A percentile compares a stretch with the other conserved stretches of the same genome.
phyloP scores from a whole-genome alignment of 2,888 invertebrate genomes.

The Tachina fera region DNA sequence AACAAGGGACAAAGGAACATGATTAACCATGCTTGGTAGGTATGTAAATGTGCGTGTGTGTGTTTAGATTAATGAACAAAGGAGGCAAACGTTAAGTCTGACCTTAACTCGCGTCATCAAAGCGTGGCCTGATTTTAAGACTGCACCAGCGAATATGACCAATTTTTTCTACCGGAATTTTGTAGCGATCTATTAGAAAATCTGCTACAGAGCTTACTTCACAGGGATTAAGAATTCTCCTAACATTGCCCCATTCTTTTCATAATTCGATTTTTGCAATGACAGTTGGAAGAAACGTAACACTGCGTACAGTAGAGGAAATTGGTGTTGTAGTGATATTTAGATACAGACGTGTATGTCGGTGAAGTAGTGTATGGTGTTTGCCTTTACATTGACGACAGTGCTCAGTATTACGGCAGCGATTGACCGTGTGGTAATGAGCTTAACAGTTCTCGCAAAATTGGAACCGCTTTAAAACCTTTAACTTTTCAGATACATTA shows the following conservation, averaged over 20 bases:
- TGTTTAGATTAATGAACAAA: no score
- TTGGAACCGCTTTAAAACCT: not conserved
- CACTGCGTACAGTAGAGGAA: not conserved
- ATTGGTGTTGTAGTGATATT: not conserved
- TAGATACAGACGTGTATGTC: not conserved
- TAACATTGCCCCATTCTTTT: not conserved
- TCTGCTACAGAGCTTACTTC: no score
- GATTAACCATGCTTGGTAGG: no score
- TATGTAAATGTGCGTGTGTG: no score
- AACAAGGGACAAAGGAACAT: no score
- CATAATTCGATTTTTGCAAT: not conserved
- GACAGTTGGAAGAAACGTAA: not conserved
- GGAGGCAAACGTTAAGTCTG: no score
- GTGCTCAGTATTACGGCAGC: conserved; percentile 5
- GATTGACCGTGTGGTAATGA: not conserved
- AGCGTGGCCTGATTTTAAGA: not conserved
- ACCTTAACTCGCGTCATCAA: not conserved
- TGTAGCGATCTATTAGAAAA: no score
- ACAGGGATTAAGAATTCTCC: no score
- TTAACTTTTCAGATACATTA: not conserved
- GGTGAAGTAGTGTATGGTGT: not conserved
- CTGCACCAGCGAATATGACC: not conserved
- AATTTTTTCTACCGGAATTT: not conserved
- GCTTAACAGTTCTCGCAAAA: conserved; percentile 16
- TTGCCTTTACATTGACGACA: not conserved